These are phyloP conservation scores for Agriotes lineatus DNA, from an alignment of 2,888 invertebrate species.

Conservation along the genomic window DNA sequence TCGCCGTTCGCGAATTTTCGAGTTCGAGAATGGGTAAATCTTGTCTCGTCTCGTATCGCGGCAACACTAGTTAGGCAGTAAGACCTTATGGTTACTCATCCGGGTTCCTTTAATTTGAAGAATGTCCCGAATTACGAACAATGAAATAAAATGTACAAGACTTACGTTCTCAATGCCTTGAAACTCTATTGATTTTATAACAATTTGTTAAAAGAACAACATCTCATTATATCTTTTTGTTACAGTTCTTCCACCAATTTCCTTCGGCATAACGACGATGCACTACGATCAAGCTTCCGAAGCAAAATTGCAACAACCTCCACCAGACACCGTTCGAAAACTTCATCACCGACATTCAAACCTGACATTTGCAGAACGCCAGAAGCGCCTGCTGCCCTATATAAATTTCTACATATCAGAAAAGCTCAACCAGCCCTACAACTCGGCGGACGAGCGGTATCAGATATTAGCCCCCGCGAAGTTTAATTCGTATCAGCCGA, in stretches of 20 bases:
- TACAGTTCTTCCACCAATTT: conserved; percentile 50
- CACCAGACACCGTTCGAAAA: conserved; percentile 49
- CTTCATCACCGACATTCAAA: conserved; percentile 61
- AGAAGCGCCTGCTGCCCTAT: conserved; percentile 84
- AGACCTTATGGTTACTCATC: too few species aligned
- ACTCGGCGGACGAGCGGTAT: conserved; percentile 61
- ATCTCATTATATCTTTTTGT: conserved; percentile 23
- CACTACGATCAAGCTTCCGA: conserved; percentile 62
- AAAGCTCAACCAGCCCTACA: conserved; percentile 63
- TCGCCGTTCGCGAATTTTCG: too few species aligned
- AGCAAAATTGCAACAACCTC: conserved; percentile 47
- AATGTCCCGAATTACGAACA: too few species aligned
- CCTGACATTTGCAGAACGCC: conserved; percentile 72
- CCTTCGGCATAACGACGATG: conserved; percentile 57
- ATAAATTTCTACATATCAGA: conserved; percentile 82
- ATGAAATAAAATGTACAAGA: too few species aligned
- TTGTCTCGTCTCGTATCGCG: too few species aligned
- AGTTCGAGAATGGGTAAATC: too few species aligned
- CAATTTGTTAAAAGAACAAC: too few species aligned
- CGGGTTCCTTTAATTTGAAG: too few species aligned
- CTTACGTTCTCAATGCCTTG: too few species aligned
- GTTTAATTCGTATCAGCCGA: conserved; percentile 25
- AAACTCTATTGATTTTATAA: too few species aligned
- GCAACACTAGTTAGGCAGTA: too few species aligned
- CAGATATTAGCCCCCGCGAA: conserved; percentile 54